Base-by-base conservation (phyloP, 2,113 vertebrate species). In the Apeltes quadracus region DNA sequence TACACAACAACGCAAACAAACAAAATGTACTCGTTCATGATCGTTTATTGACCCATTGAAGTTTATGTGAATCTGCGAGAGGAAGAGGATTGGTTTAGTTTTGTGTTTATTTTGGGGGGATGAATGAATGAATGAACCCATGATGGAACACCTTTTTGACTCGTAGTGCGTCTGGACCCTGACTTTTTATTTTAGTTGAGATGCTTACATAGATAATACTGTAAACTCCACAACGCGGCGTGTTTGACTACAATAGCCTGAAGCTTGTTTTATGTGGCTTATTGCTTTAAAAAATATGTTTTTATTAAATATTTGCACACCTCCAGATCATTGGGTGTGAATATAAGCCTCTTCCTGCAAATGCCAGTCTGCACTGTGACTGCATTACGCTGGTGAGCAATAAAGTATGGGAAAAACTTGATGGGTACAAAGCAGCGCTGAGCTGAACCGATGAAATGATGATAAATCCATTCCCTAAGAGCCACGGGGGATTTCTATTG, bases 81-180 rank as follows among this genome's bases (percentile, higher is more conserved):
- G n/a, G 59, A 23, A 56, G 27, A 61, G n/a, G 14, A 20, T 14
- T 61, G 46, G 15, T 65, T 34, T 65, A 32, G 6, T 27, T 14
- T 41, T 63, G 7, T 58, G 65, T 76, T 38, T 36, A 14, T 18
- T 34, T 11, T 58, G n/a, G 46, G 56, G 67, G 10, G 0, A 22
- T 10, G n/a, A 10, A 32, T 41, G 51, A 18, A 56, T 56, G 43
- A 56, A 29, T 58, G 38, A 69, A 43, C 11, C 14, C 25, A 23
- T 66, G 18, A 44, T 20, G 16, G 15, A 53, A 36, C 14, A 22
- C 22, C 11, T 36, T 8, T 22, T 43, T 14, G 13, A 38, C 0
- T 43, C 39, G 39, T 41, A 70, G 43, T 69, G 48, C 38, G 57
- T 46, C 32, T 53, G 36, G 27, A 23, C 7, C 38, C 27, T 67